Percentiles rank a stretch among this genome's conserved stretches.
These are phyloP conservation scores for Geophilus truncorum DNA, from an alignment of 2,888 invertebrate genomes.

Conservation along the genomic window DNA sequence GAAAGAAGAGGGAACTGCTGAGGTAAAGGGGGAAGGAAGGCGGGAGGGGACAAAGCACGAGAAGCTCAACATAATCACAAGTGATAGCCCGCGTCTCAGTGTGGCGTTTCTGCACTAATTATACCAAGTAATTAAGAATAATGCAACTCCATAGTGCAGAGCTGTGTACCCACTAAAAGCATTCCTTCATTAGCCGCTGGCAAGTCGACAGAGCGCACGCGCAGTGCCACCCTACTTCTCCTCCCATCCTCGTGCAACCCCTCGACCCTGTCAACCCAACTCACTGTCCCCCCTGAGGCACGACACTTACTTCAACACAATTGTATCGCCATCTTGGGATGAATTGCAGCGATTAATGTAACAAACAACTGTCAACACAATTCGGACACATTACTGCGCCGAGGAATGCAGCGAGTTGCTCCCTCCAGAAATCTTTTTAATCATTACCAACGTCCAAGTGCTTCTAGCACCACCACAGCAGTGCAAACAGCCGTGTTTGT, in stretches of 20 bases:
- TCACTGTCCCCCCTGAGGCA: constrained; percentile 27
- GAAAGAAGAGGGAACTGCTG: neutral
- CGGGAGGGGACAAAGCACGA: constrained; percentile 1
- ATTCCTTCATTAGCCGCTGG: constrained; percentile 26
- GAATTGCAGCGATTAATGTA: constrained; percentile 24
- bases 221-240: neutral
- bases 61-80: constrained; percentile 19
- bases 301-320: constrained; percentile 27
- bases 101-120: constrained; percentile 23
- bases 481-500: too few relatives aligned
- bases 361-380: constrained; percentile 1
- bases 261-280: constrained; percentile 28
- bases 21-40: neutral
- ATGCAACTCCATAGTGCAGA: constrained; percentile 30
- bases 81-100: constrained; percentile 28
- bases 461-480: too few relatives aligned
- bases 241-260: neutral
- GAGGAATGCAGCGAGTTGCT: neutral
- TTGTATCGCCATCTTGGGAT: constrained; percentile 21
- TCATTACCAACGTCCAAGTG: neutral
- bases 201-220: constrained; percentile 25
- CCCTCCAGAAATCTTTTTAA: neutral
- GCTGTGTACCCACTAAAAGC: constrained; percentile 27
- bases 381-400: neutral
- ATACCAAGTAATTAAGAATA: constrained; percentile 28